Evolutionary conservation across 2,888 invertebrate species (phyloP).

Genomic region (Caenorhabditis panamensis): DNA sequence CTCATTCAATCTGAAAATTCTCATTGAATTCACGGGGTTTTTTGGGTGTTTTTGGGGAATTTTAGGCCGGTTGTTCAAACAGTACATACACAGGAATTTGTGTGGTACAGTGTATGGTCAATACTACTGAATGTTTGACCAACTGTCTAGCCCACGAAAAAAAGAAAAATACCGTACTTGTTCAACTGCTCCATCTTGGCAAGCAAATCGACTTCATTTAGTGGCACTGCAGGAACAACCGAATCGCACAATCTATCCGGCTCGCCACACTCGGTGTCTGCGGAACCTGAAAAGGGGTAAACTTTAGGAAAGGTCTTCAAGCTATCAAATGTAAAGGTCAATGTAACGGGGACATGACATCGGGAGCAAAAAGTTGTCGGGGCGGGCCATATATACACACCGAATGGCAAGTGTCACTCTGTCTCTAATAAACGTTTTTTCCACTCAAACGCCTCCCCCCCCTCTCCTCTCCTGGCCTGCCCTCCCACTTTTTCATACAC

Average conservation of each 20-base stretch:
- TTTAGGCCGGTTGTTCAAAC: constrained; percentile 31
- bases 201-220: constrained; percentile 72
- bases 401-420: constrained; percentile 3
- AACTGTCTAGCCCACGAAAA: constrained; percentile 36
- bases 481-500: too few relatives aligned
- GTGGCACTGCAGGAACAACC: constrained; percentile 54
- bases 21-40: background rate
- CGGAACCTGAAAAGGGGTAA: constrained; percentile 61
- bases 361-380: constrained; percentile 34
- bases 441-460: constrained; percentile 37
- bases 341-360: background rate
- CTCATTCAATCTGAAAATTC: constrained; percentile 77
- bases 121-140: constrained; percentile 39
- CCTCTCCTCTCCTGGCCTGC: too few relatives aligned
- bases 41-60: background rate
- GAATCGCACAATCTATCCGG: constrained; percentile 50
- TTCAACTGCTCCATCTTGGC: constrained; percentile 81
- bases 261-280: constrained; percentile 76
- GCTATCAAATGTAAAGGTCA: too few relatives aligned
- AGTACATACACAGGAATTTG: constrained; percentile 6
- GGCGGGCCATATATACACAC: constrained; percentile 20
- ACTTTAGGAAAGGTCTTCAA: background rate
- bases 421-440: constrained; percentile 49
- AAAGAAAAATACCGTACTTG: too few relatives aligned
- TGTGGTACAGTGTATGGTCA: constrained; percentile 29